A percentile compares a stretch with the other conserved stretches of the same genome.
Evolutionary conservation across 2,113 vertebrate genomes (phyloP).

Genomic region (Microtus pennsylvanicus): DNA sequence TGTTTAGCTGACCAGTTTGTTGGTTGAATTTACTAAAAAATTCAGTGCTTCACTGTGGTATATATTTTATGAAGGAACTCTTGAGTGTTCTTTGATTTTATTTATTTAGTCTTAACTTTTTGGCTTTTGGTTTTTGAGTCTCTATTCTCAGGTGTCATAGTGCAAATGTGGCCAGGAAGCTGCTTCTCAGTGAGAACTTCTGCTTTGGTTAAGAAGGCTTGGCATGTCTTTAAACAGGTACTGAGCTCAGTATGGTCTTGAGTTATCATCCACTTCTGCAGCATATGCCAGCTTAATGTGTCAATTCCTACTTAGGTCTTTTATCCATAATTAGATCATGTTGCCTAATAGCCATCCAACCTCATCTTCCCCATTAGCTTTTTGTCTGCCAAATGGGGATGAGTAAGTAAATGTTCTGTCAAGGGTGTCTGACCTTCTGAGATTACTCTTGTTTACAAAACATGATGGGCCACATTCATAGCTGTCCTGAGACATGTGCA

Average conservation of each 20-base stretch:
- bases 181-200: constrained; percentile 30
- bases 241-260: constrained; percentile 24
- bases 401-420: background rate
- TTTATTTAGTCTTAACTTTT: background rate
- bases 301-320: constrained; percentile 50
- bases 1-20: background rate
- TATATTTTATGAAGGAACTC: constrained; percentile 12
- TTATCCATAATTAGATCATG: constrained; percentile 14
- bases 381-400: background rate
- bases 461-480: background rate
- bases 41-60: background rate
- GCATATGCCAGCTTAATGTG: background rate
- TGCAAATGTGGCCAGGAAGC: background rate
- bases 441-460: too few relatives aligned
- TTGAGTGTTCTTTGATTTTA: background rate
- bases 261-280: background rate
- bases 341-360: background rate
- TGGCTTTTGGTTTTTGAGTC: constrained; percentile 5
- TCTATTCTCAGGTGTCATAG: constrained; percentile 17
- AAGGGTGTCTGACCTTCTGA: background rate
- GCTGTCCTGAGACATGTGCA: background rate
- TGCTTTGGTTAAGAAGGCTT: constrained; percentile 53
- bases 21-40: constrained; percentile 40
- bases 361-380: background rate
- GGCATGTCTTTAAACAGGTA: constrained; percentile 49